Base-by-base conservation (phyloP, 2,888 invertebrate genomes). In the Eremobia ochroleuca region DNA sequence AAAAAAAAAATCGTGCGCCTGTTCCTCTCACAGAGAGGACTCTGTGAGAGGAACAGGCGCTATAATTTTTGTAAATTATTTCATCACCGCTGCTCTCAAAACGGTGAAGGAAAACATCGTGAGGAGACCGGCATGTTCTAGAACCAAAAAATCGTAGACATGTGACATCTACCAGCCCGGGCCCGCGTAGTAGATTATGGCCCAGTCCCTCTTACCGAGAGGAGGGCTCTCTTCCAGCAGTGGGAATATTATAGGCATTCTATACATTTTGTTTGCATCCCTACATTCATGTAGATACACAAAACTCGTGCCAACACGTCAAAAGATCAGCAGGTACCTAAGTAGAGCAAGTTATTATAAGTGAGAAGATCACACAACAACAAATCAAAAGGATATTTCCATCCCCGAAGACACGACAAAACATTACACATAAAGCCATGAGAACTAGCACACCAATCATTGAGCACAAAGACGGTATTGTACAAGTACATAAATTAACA, bases 391-490 rank as follows among this genome's bases (percentile, higher is more conserved):
- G 9, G 1, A 76, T 62, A 15, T 64, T 58, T 55, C 46, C 9
- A 3, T 15, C 31, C 28, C 31, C 13, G 13, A 65, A 79, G 25
- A 61, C 55, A 28, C 9, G 59, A 59, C 40, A 59, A 58, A 67
- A 77, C 68, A 82, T 65, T 83, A 79, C 67, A 79, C 83, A 65
- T 68, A 0, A 66, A 65, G 62, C 34, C 68, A 79, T 80, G 70
- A 70, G 78, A 79, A 77, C 75, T 75, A 59, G 78, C 70, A 25
- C 72, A 79, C 75, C 68, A 74, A 77, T 73, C 59, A 76, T 72
- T 71, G 76, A 70, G 55, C 75, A 92, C 92, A 92, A 90, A 89
- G 89, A 84, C 81, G 70, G 75, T 79, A 79, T 87, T 91, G 81
- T 88, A 76, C 67, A 43, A 49, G 82, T 80, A 83, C 77, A 74